Base-by-base conservation (phyloP, 1,140 invertebrate genomes). In the Sycophaga agraensis region DNA sequence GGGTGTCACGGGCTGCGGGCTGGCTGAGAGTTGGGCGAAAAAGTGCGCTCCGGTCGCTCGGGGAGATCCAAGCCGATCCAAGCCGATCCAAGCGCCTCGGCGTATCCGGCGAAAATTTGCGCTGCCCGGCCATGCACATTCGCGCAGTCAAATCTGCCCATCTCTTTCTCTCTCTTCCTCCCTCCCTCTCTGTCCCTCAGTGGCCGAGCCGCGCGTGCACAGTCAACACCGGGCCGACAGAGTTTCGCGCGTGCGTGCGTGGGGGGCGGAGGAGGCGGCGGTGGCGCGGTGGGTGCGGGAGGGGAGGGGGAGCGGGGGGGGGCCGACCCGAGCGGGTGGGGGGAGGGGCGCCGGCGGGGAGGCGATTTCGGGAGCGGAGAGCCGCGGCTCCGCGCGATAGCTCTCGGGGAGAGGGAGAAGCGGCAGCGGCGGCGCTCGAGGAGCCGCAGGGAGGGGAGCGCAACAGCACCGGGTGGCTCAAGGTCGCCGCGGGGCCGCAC, bases 401-500 rank as follows among this genome's bases (percentile, higher is more conserved):
- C 2, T 48, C 0, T 19, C 28, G 42, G 45, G 14, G 39, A 57
- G n/a, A 37, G 31, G 24, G 54, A 54, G 37, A 46, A 59, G 37
- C 31, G 22, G 28, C 63, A 58, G 55, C 54, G 55, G 61, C 24
- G 28, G 63, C 60, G 56, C 43, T 66, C 62, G 50, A 31, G 46
- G 39, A 28, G 54, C 49, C 43, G 28, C 6, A 37, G n/a, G n/a
- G n/a, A n/a, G n/a, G n/a, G n/a, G n/a, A n/a, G n/a, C n/a, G n/a
- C n/a, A n/a, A 24, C 7, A n/a, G 42, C 28, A 46, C 46, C 56
- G 39, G 70, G 66, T 66, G 70, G 66, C 70, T 75, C 77, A 78
- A 78, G 76, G 77, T 78, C 76, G 75, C 68, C 63, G 62, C 66
- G 72, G 71, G 67, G 72, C 19, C 73, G 74, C 76, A 77, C 75